Evolutionary conservation across 2,113 vertebrate genomes (phyloP), one percentile per base, ranked within the genome.

Genomic region (Lophochroa leadbeateri): DNA sequence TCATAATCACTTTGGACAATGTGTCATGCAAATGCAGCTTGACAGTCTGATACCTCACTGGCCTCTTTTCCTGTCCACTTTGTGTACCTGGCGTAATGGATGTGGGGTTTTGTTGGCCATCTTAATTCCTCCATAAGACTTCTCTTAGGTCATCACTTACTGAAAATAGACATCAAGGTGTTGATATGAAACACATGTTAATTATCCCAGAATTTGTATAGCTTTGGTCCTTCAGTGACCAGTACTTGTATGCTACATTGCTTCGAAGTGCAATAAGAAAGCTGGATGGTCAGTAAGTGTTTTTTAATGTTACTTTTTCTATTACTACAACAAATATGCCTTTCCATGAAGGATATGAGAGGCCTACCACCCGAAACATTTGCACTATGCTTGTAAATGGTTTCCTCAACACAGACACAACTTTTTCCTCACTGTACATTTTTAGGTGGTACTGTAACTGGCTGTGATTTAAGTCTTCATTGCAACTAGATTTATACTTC

Each of bases 31-130:
- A 76, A 84, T 53, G 53, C 95, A 96, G 74, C 83, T 82, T 81
- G 47, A 49, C 82, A 92, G 88, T 76, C 92, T 8, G 10, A 96
- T 96, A 96, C 96, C 96, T 96, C 95, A 89, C 13, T 63, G 92
- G 86, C 94, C 92, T 95, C 86, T 96, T 78, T 80, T 72, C 69
- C 83, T 87, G 82, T 82, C 81, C 37, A 24, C 58, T 76, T 79
- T 43, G 31, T 85, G 77, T 84, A 85, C 31, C 53, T 89, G 53
- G 19, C 6, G 0, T 82, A 69, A 61, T 37, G 37, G 61, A 67
- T 67, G 81, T 92, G 68, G 3, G 7, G 61, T 88, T 92, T 52
- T 88, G 76, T 88, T 90, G 63, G 31, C 74, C 88, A 58, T 35
- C 77, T 76, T 61, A 76, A 58, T 85, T 94, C 55, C 63, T 91